Evolutionary conservation across 2,888 invertebrate species (phyloP).

Genomic region (Aspidiotus destructor): DNA sequence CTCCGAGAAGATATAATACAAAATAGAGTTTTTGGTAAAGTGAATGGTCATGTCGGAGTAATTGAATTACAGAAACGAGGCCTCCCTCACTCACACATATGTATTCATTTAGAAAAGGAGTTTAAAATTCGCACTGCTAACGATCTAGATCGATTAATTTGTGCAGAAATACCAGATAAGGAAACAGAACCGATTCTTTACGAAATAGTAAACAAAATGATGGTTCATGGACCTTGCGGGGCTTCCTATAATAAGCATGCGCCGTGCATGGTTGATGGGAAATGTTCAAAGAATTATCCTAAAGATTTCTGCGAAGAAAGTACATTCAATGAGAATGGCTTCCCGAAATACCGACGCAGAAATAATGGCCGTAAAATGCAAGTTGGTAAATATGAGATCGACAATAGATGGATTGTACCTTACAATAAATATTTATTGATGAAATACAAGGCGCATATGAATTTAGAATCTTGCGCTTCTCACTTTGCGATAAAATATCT

Average conservation of each 20-base stretch:
- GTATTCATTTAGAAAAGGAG: neutral
- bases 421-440: neutral
- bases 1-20: neutral
- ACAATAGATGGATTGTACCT: constrained; percentile 1
- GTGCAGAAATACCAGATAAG: constrained; percentile 39
- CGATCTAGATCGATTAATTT: neutral
- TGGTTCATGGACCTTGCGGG: constrained; percentile 34
- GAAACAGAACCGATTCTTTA: constrained; percentile 37
- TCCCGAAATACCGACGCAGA: neutral
- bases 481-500: neutral
- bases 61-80: constrained; percentile 25
- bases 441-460: neutral
- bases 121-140: neutral
- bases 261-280: constrained; percentile 20
- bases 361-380: neutral
- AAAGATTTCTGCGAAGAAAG: neutral
- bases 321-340: neutral
- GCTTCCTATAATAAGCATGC: constrained; percentile 4
- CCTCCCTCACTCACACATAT: constrained; percentile 15
- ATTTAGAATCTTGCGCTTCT: neutral
- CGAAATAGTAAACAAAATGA: constrained; percentile 29
- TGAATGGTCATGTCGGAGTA: neutral
- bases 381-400: neutral
- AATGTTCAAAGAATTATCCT: constrained; percentile 31
- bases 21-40: constrained; percentile 5